Base-by-base conservation (phyloP, 2,797 vertebrate genomes). In the Pipistrellus kuhlii region DNA sequence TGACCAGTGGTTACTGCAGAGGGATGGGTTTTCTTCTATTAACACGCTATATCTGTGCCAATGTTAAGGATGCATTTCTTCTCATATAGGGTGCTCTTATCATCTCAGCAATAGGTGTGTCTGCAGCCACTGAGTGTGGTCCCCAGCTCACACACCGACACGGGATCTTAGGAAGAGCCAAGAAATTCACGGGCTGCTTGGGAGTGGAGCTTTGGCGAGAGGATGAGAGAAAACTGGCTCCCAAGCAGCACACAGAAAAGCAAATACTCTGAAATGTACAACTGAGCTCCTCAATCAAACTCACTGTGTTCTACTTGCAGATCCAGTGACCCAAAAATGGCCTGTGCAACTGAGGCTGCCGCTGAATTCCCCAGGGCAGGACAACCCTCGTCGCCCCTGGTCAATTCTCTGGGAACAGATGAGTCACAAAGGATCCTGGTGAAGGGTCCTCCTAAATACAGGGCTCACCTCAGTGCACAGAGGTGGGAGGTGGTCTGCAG, bases 91-190 rank as follows among this genome's bases (percentile, higher is more conserved):
- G 0, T 1, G 1, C 30, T 14, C 3, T n/a, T 1, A 1, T 1
- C 1, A 3, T 0, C 3, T 59, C 21, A 1, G 12, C 1, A 3
- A 6, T 3, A 8, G 41, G 53, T 8, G 46, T 2, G 23, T 64
- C 53, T 46, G 9, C 21, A 30, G 12, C 30, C 1, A 4, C 4
- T 18, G 41, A 25, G 27, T 2, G 1, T 0, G 15, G 0, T 0
- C 38, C 3, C 2, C 12, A 0, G 18, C 6, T 18, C 9, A 0
- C 48, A 0, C 11, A 1, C 9, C 5, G 20, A 35, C 23, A 4
- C 23, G 0, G 8, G 25, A 0, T 20, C 41, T 18, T 0, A 0
- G 44, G 51, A n/a, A 17, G 35, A 21, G 2, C n/a, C 44, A 1
- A 7, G n/a, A 77, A n/a, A 32, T 21, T 18, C 41, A 7, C 0